A percentile compares a stretch with the other conserved stretches of the same genome.
Evolutionary conservation across 2,797 vertebrate genomes (phyloP).

Genomic region (Ctenopoma multispine): DNA sequence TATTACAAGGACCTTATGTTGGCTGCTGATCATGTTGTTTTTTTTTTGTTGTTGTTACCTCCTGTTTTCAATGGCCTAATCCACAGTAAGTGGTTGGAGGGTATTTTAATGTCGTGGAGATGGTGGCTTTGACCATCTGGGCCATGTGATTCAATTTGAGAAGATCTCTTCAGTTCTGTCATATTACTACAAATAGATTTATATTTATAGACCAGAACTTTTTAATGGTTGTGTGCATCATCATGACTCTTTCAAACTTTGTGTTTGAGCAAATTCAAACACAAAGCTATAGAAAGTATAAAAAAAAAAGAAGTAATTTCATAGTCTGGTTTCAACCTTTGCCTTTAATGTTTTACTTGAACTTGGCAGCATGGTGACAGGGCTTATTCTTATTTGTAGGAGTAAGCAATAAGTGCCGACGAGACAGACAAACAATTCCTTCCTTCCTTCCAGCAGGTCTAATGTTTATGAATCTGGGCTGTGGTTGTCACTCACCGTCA

Average conservation of each 20-base stretch:
- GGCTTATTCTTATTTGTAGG: conserved; percentile 14
- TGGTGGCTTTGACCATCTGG: not conserved
- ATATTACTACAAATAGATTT: not conserved
- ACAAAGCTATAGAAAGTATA: not conserved
- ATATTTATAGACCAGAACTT: not conserved
- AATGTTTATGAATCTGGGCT: conserved; percentile 26
- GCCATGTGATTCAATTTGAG: not conserved
- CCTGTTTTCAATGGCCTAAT: not conserved
- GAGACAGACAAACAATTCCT: conserved; percentile 25
- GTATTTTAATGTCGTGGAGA: not conserved
- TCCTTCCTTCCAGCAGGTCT: conserved; percentile 35
- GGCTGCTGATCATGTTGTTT: not conserved
- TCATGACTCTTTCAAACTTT: no score
- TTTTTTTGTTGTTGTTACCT: not conserved
- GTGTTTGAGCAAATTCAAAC: conserved; percentile 1
- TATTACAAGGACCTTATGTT: not conserved
- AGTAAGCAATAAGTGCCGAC: conserved; percentile 14
- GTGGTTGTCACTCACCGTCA: conserved; percentile 31
- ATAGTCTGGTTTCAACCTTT: not conserved
- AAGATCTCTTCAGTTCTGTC: not conserved
- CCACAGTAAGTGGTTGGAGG: not conserved
- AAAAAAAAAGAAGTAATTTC: not conserved
- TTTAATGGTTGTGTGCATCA: not conserved
- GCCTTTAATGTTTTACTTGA: conserved; percentile 9
- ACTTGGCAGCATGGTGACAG: conserved; percentile 6